Evolutionary conservation across 2,888 invertebrate species (phyloP).

Genomic region (Crioceris asparagi): DNA sequence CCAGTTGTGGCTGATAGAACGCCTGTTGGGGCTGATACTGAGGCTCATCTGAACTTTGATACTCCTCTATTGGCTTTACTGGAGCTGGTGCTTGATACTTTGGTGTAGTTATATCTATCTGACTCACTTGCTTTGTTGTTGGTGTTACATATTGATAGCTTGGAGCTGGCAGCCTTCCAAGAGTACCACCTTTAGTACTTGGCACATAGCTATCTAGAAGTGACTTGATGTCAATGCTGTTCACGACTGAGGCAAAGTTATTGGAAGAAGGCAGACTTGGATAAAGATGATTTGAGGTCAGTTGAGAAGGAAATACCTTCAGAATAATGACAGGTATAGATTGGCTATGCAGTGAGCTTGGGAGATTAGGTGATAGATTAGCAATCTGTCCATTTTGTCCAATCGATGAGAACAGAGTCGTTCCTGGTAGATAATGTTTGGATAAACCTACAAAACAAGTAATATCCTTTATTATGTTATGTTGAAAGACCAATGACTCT

Average conservation of each 20-base stretch:
- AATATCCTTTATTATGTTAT: too few relatives aligned
- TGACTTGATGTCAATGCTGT: slow-evolving; percentile 45
- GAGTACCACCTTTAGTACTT: too few relatives aligned
- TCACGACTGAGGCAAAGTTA: slow-evolving; percentile 44
- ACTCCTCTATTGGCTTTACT: not conserved
- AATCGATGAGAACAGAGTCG: slow-evolving; percentile 31
- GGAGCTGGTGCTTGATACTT: not conserved
- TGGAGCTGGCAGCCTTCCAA: too few relatives aligned
- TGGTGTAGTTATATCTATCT: too few relatives aligned
- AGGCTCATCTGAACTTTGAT: slow-evolving; percentile 11
- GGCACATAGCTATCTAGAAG: too few relatives aligned
- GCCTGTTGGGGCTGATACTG: slow-evolving; percentile 17
- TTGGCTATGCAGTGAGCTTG: slow-evolving; percentile 32
- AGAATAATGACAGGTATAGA: slow-evolving; percentile 48
- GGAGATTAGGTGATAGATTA: slow-evolving; percentile 41
- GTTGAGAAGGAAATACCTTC: slow-evolving; percentile 46
- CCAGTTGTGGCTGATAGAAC: not conserved
- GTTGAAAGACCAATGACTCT: too few relatives aligned
- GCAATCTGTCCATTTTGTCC: slow-evolving; percentile 38
- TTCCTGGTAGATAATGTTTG: slow-evolving; percentile 27
- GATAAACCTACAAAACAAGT: slow-evolving; percentile 5
- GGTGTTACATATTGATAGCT: too few relatives aligned
- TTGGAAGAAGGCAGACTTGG: slow-evolving; percentile 46
- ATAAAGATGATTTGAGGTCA: slow-evolving; percentile 44
- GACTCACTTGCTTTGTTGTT: too few relatives aligned